Evolutionary conservation across 1,140 invertebrate species (phyloP).

Genomic region (Drosophila truncata): DNA sequence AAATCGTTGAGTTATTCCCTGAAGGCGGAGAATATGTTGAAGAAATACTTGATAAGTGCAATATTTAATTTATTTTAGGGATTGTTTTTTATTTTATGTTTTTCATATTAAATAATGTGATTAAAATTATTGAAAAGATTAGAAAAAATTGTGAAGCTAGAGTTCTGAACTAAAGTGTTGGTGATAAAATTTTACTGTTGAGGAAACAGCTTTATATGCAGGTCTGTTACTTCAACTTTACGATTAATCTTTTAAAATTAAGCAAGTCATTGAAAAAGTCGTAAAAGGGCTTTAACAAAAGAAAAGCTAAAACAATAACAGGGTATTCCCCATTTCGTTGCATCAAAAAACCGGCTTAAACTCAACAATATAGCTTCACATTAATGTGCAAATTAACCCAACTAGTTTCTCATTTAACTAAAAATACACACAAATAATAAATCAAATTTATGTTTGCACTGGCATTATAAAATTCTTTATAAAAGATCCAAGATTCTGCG

Average conservation of each 20-base stretch:
- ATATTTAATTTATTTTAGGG: not conserved
- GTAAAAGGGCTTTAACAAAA: no score
- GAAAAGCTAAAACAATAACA: not conserved
- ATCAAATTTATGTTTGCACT: constrained; percentile 28
- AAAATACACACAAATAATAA: constrained; percentile 26
- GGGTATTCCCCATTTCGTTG: constrained; percentile 4
- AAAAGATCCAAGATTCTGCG: constrained; percentile 4
- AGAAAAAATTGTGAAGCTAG: no score
- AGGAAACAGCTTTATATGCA: not conserved
- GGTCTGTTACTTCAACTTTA: no score
- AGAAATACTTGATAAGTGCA: not conserved
- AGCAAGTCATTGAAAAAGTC: no score
- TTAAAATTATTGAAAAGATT: no score
- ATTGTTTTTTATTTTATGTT: not conserved
- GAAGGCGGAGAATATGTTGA: not conserved
- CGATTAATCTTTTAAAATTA: no score
- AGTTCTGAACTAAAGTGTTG: no score
- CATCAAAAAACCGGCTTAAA: not conserved
- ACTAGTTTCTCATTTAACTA: constrained; percentile 30
- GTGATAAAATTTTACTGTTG: no score
- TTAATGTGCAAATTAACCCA: constrained; percentile 33
- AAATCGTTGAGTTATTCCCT: constrained; percentile 13
- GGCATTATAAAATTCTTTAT: constrained; percentile 14
- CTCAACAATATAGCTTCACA: not conserved
- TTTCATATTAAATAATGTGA: not conserved